phyloP scores from a whole-genome alignment of 2,113 vertebrate genomes.

The Numenius arquata region DNA sequence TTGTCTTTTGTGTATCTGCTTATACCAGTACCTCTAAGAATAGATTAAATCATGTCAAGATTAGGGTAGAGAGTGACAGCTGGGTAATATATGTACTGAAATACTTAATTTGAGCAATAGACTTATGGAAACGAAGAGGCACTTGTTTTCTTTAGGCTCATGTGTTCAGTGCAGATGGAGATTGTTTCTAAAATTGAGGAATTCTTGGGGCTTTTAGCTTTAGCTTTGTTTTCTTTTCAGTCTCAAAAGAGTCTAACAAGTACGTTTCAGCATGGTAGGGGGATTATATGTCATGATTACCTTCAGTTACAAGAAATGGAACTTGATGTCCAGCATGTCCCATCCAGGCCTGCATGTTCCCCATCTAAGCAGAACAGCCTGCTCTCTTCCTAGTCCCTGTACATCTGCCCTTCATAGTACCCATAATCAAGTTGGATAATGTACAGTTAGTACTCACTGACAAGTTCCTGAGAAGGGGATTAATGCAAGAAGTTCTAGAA shows the following conservation, averaged over 20 bases:
- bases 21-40: not conserved
- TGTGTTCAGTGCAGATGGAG: not conserved
- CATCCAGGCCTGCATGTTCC: not conserved
- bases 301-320: not conserved
- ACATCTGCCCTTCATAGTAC: not conserved
- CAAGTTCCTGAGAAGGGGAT: not conserved
- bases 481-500: not conserved
- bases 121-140: not conserved
- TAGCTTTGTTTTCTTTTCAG: not conserved
- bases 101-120: not conserved
- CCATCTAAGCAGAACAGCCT: not conserved
- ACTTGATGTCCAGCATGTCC: not conserved
- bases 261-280: not conserved
- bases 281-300: not conserved
- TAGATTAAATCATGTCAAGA: conserved; percentile 1
- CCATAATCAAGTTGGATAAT: not conserved
- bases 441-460: not conserved
- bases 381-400: not conserved
- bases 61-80: not conserved
- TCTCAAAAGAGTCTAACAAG: not conserved
- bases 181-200: not conserved
- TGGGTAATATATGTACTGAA: not conserved
- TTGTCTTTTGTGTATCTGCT: not conserved
- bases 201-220: not conserved
- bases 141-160: not conserved